Percentiles rank a stretch among this genome's conserved stretches.
These are phyloP conservation scores for Nyctalus aviator DNA, from an alignment of 2,797 vertebrate genomes.

Conservation along the genomic window DNA sequence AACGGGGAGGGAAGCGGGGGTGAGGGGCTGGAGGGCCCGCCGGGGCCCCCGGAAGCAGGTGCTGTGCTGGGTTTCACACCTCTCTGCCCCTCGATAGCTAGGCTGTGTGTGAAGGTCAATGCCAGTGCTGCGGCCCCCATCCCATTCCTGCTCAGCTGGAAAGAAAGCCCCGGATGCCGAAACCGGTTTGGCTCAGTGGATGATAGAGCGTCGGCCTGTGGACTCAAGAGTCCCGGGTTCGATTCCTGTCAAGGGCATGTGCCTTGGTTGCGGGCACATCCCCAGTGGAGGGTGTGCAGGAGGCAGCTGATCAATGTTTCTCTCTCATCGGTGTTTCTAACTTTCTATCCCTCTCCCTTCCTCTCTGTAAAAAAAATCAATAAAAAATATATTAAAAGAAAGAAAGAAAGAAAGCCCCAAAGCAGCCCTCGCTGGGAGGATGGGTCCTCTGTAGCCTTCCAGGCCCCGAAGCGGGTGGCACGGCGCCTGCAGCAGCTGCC, in stretches of 20 bases:
- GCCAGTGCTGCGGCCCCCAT: fast-evolving
- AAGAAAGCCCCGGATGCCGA: neutral
- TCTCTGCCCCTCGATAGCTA: neutral
- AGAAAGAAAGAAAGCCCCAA: neutral
- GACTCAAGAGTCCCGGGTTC: no score
- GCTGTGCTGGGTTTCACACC: fast-evolving
- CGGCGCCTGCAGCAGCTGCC: neutral
- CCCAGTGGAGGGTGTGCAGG: no score
- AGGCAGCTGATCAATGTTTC: no score
- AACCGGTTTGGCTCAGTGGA: no score
- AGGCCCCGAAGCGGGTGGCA: neutral
- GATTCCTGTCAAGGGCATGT: no score
- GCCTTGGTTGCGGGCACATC: no score
- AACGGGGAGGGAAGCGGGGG: neutral
- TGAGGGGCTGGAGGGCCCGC: no score
- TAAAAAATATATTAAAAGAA: no score
- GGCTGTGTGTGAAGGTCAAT: neutral
- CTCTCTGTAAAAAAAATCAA: no score
- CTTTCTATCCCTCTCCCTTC: no score
- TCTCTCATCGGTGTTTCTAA: no score
- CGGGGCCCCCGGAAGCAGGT: neutral
- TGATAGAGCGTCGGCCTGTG: no score
- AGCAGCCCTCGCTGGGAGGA: neutral
- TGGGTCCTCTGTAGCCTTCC: neutral
- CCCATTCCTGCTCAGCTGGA: neutral